Base-by-base conservation (phyloP, 2,797 vertebrate species). In the Urocyon cinereoargenteus region DNA sequence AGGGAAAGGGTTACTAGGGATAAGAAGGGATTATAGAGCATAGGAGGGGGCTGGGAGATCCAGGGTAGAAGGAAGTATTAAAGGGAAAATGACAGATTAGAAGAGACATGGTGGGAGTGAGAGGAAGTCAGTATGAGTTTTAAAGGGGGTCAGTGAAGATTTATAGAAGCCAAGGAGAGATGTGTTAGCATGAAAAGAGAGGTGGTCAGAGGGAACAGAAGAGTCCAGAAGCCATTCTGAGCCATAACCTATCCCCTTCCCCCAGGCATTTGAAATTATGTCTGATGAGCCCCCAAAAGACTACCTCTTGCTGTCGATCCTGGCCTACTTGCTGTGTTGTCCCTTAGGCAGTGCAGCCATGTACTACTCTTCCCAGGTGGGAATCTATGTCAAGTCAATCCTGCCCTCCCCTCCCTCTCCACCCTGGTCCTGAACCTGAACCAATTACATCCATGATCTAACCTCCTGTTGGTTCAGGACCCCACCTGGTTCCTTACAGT, bases 211-310 rank as follows among this genome's bases (percentile, higher is more conserved):
- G n/a, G 91, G 85, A 28, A 73, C 40, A n/a, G 55, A 28, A 31
- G 75, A 79, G 10, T 26, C 28, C 70, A 40, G 31, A 89, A 84
- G 89, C 13, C 77, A 66, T 40, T 51, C 40, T 73, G 59, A 94
- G 21, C 5, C 21, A 73, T 53, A 70, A 86, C 28, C 45, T n/a
- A 40, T 57, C 93, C 49, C 78, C 84, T 84, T 26, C 11, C 62
- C 26, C 61, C n/a, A 97, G 92, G 14, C 13, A 3, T 83, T 91
- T 87, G 68, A 81, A 64, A 51, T 78, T 49, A 91, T 82, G 59
- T 22, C 31, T 62, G 64, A 26, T 1, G 8, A 5, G 11, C 21
- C 34, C 22, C 45, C 78, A 16, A 73, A 16, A 0, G 85, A 90
- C 2, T 1, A 94, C 49, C 49, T 53, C 6, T 6, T 6, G 8